Evolutionary conservation across 1,140 invertebrate genomes (phyloP).

Genomic region (Scaptomyza montana): DNA sequence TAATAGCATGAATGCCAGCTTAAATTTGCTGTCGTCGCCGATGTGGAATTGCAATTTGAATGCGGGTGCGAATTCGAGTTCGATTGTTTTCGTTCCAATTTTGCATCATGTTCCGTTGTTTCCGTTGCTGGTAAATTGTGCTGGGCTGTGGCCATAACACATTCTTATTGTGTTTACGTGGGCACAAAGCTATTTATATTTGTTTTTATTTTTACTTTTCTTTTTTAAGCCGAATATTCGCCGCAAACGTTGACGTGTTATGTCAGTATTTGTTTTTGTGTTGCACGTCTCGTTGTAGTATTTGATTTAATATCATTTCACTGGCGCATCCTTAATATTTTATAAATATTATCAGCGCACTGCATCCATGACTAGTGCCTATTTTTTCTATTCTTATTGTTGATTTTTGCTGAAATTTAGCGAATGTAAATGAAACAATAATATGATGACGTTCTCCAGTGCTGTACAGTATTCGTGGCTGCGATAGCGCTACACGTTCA

Average conservation of each 20-base stretch:
- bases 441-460: conserved; percentile 62
- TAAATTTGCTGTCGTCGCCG: conserved; percentile 19
- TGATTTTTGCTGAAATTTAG: conserved; percentile 42
- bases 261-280: conserved; percentile 67
- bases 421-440: conserved; percentile 61
- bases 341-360: not conserved
- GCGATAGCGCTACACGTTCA: conserved; percentile 15
- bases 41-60: conserved; percentile 10
- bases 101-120: conserved; percentile 21
- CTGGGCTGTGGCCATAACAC: conserved; percentile 71
- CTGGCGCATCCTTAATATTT: not conserved
- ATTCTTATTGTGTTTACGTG: conserved; percentile 31
- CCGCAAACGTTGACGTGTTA: conserved; percentile 74
- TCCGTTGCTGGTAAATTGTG: conserved; percentile 13
- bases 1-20: conserved; percentile 86
- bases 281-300: conserved; percentile 9
- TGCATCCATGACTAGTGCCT: conserved; percentile 9
- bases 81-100: conserved; percentile 48
- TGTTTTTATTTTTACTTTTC: not conserved
- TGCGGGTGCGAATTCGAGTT: conserved; percentile 4
- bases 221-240: conserved; percentile 24
- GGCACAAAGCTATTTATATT: not conserved
- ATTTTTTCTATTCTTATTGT: conserved; percentile 10
- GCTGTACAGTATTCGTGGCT: conserved; percentile 10
- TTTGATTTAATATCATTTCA: conserved; percentile 36